Evolutionary conservation across 2,797 vertebrate species (phyloP).

Genomic region (Karalla daura): DNA sequence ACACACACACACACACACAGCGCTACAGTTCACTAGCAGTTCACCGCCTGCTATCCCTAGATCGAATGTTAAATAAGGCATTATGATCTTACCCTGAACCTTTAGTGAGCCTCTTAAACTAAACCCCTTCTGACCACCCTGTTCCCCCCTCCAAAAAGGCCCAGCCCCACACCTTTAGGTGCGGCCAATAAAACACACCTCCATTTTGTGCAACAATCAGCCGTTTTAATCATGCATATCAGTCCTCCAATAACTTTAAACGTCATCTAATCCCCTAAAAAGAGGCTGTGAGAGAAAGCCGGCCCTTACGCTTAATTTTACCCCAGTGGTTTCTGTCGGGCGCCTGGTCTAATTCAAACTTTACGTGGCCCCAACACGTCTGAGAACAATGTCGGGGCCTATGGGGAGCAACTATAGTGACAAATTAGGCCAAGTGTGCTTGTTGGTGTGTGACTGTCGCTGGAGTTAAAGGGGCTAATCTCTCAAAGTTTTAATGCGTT

Average conservation of each 20-base stretch:
- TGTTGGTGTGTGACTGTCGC: constrained; percentile 68
- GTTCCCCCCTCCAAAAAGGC: constrained; percentile 2
- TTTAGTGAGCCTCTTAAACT: constrained; percentile 57
- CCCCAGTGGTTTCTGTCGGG: constrained; percentile 76
- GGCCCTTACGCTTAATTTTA: constrained; percentile 75
- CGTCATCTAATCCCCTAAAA: constrained; percentile 81
- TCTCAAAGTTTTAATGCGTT: constrained; percentile 57
- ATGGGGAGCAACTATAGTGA: constrained; percentile 69
- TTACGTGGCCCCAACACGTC: constrained; percentile 66
- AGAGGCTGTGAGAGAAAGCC: constrained; percentile 70
- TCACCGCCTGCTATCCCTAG: constrained; percentile 75
- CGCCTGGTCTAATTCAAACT: constrained; percentile 80
- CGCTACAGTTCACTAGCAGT: constrained; percentile 83
- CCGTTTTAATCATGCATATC: constrained; percentile 79
- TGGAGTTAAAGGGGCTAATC: constrained; percentile 62
- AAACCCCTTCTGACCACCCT: constrained; percentile 18
- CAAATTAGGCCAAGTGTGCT: constrained; percentile 66
- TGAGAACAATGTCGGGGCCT: constrained; percentile 65
- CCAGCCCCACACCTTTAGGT: constrained; percentile 37
- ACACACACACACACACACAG: constrained; percentile 63
- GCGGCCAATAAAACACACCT: constrained; percentile 72
- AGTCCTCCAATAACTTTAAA: constrained; percentile 81
- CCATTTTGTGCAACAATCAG: constrained; percentile 75
- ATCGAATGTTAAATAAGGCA: constrained; percentile 80
- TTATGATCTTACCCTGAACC: constrained; percentile 73